Evolutionary conservation across 2,797 vertebrate species (phyloP), one percentile per base, ranked within the genome.

Genomic region (Loriculus beryllinus): DNA sequence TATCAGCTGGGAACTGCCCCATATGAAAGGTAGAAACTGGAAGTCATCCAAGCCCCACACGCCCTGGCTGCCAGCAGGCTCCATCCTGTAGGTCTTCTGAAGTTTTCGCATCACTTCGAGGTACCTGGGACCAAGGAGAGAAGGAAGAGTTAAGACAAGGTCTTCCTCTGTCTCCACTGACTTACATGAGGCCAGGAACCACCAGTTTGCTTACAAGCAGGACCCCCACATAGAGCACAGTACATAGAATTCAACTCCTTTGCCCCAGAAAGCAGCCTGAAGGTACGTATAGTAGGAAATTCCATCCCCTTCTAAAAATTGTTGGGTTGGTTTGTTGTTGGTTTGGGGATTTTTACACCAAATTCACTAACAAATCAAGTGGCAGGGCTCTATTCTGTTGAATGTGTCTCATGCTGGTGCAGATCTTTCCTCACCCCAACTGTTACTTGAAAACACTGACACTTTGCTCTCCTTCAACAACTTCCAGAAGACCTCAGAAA

Each of bases 21-120:
- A 99, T 85, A 99, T 99, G 97, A 99, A 99, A 82, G 99, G 99
- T 35, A 99, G 98, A 78, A 99, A 99, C 67, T 99, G 99, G 97
- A 99, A 99, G 96, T 99, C 99, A 13, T 99, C 99, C 88, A 99
- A 98, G 75, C 99, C 99, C 99, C 99, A 99, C 71, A 99, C 99
- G 0, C 99, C 99, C 97, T 99, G 99, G 97, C 99, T 99, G 81
- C 99, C 99, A 1, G 99, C 99, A 1, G 99, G 99, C 96, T 99
- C 99, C 99, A 99, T 99, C 77, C 99, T 98, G 97, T 99, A 99
- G 2, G 98, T 99, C 94, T 98, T 99, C 98, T 99, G 99, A 84
- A 99, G 98, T 90, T 99, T 99, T 82, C 99, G 96, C 99, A 99
- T 99, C 80, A 99, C 98, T 87, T 97, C 96, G 6, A 99, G 98